These are phyloP conservation scores for Ambastaia sidthimunki DNA, from an alignment of 2,797 vertebrate species.

Conservation along the genomic window DNA sequence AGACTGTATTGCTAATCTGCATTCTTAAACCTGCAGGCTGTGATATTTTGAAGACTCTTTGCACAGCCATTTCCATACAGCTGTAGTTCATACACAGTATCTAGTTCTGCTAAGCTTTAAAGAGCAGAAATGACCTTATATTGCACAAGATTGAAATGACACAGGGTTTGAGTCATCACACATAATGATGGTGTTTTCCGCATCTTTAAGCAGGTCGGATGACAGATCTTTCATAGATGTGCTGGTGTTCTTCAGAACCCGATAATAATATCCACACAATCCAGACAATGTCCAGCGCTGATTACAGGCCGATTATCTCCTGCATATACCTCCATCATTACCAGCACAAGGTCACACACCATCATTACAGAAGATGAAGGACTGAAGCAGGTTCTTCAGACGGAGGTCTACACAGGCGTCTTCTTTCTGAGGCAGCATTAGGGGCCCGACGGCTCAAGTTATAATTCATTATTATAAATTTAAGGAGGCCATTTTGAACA, in stretches of 20 bases:
- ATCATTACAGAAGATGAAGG: conserved; percentile 34
- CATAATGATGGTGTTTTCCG: not conserved
- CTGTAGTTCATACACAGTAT: too few relatives aligned
- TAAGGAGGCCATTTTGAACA: too few relatives aligned
- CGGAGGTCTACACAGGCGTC: not conserved
- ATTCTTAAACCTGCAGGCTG: too few relatives aligned
- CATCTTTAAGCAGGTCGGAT: not conserved
- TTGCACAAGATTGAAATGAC: not conserved
- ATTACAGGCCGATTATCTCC: conserved; percentile 38
- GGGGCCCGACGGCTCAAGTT: too few relatives aligned
- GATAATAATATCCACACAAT: conserved; percentile 36
- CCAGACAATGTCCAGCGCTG: conserved; percentile 42
- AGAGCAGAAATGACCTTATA: not conserved
- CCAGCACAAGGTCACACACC: conserved; percentile 53
- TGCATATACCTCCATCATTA: conserved; percentile 48
- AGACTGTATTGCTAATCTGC: too few relatives aligned
- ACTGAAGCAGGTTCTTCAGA: conserved; percentile 32
- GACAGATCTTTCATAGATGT: conserved; percentile 12
- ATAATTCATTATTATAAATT: too few relatives aligned
- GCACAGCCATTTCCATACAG: not conserved
- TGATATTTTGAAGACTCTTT: not conserved
- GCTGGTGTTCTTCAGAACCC: not conserved
- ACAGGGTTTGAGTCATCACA: not conserved
- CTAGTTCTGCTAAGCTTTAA: too few relatives aligned
- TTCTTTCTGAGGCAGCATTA: too few relatives aligned